Evolutionary conservation across 2,888 invertebrate species (phyloP), one percentile per base, ranked within the genome.

Genomic region (Epinotia ramella): DNA sequence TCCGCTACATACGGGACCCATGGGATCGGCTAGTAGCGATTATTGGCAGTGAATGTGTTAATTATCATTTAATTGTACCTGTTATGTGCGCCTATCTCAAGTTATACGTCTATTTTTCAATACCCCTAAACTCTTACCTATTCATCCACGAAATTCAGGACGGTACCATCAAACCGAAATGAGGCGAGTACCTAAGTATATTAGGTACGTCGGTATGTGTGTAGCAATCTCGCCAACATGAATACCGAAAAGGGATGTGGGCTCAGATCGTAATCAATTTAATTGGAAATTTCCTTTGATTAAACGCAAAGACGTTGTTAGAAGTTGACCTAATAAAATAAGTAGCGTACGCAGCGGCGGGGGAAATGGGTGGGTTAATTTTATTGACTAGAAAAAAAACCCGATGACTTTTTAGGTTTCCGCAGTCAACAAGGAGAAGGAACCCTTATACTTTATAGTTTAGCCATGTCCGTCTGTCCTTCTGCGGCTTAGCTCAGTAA

Each of bases 201-300:
- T 20, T 65, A 60, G 13, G 20, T 66, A 60, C 40, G 70, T 75
- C 60, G 44, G 59, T 65, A 40, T 44, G 40, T 28, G 65, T 44
- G 60, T 11, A 60, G 69, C 69, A 71, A 75, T 66, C 75, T 53
- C 56, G 40, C 9, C 40, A 40, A 28, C 73, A 73, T 53, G 73
- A 79, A 80, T 76, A 78, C 74, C 78, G 78, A 78, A 66, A 77
- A 73, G 78, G 77, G 78, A 66, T 63, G 78, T 70, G 81, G 81
- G 80, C 82, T 80, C 79, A 84, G 94, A 94, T 94, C 89, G 91
- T 92, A 92, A 94, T 94, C 94, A 91, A 93, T 94, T 94, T 94
- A 94, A 94, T 94, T 94, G 94, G 94, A 94, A 93, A 94, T 94
- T 92, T 94, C 94, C 94, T 94, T 94, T 94, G 94, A 94, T 94